Conservation (phyloP, 2,888 invertebrate genomes). For the Invenusta paracnida region DNA sequence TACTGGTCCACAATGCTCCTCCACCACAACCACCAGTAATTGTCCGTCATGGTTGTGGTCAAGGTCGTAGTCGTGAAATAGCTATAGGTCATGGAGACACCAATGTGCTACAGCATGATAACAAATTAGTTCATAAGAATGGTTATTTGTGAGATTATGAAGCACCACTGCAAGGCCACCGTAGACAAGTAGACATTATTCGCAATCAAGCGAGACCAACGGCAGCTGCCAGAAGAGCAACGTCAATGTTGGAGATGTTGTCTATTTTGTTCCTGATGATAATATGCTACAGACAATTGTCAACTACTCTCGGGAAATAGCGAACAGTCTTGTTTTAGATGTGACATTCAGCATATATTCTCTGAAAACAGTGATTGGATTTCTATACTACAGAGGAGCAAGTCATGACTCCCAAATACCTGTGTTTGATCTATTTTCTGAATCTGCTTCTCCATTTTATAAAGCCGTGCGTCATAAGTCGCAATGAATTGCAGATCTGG, state of each 20-base stretch:
- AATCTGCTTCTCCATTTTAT: conserved; percentile 1
- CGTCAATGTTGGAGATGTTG: background rate
- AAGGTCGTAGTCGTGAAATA: no score
- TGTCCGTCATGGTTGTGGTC: no score
- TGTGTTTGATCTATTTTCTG: background rate
- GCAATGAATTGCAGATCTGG: conserved; percentile 16
- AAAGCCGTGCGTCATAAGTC: background rate
- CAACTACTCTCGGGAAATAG: background rate
- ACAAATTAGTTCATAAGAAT: background rate
- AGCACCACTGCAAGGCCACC: background rate
- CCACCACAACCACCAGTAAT: no score
- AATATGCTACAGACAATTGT: conserved; percentile 17
- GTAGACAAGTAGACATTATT: background rate
- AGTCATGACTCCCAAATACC: background rate
- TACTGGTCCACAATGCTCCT: no score
- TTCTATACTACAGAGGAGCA: conserved; percentile 14
- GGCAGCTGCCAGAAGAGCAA: background rate
- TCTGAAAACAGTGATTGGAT: conserved; percentile 5
- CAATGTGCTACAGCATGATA: no score
- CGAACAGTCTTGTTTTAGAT: conserved; percentile 5
- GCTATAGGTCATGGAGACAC: no score
- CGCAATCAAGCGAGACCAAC: background rate
- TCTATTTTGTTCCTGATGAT: conserved; percentile 6
- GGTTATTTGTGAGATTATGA: background rate
- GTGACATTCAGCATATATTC: background rate